Base-by-base conservation (phyloP, 2,113 vertebrate genomes). In the Gopherus flavomarginatus region DNA sequence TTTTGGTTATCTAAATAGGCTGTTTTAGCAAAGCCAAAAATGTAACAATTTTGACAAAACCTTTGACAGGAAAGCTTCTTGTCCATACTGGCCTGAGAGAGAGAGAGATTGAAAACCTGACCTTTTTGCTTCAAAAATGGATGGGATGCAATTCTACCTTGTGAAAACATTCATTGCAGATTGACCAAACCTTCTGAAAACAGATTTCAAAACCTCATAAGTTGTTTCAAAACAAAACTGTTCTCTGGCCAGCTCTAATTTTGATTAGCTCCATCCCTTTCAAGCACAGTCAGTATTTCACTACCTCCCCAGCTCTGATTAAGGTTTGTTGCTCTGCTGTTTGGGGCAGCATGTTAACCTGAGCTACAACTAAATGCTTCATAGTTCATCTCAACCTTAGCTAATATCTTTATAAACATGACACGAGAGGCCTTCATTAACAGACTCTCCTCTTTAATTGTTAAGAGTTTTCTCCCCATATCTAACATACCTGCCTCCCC, bases 391-490 rank as follows among this genome's bases (percentile, higher is more conserved):
- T 90, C 75, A 84, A 3, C 65, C 75, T 97, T 83, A 72, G 21
- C 49, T 88, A 62, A 72, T 54, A 8, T 57, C 24, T 50, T 92
- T 94, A 65, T 92, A 86, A 95, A 88, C 69, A 65, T 65, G 38
- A 82, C n/a, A 47, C 9, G 29, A 75, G 95, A 90, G 93, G 24
- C 16, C 22, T 77, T 81, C 84, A 80, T 65, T 26, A 75, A 31
- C 92, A 95, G 26, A 59, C 62, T 52, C 88, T 95, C 6, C 1
- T 89, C n/a, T 90, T 81, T 81, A 35, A 21, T 53, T 85, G 69
- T 62, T 29, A 89, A 82, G 89, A 4, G 56, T 84, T 57, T 49
- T 29, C 42, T 59, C 16, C 19, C 21, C n/a, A 44, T 44, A 44
- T 24, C 54, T 19, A 57, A 27, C 65, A 47, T 27, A 83, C 65